phyloP scores from a whole-genome alignment of 2,888 invertebrate genomes.

The Mythimna lalbum region DNA sequence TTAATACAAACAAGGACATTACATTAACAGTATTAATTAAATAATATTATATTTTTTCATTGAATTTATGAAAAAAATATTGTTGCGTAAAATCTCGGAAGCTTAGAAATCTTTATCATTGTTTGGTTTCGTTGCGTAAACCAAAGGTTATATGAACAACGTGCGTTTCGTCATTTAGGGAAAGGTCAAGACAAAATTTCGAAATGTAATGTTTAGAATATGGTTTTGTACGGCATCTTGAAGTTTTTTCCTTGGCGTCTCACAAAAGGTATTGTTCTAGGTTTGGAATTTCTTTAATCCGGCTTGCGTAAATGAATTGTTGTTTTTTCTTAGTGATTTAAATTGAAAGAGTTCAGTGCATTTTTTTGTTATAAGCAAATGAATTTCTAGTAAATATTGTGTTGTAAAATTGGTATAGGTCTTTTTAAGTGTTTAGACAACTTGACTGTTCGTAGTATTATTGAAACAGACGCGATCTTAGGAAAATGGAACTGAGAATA shows the following conservation, averaged over 20 bases:
- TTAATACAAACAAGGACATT: too few relatives aligned
- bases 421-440: too few relatives aligned
- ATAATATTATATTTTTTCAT: too few relatives aligned
- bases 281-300: neutral
- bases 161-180: neutral
- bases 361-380: too few relatives aligned
- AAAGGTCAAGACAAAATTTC: neutral
- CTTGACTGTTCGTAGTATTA: too few relatives aligned
- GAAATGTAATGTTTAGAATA: neutral
- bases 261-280: neutral
- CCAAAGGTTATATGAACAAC: neutral
- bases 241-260: neutral
- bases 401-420: too few relatives aligned
- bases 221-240: neutral
- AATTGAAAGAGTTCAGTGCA: too few relatives aligned
- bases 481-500: too few relatives aligned
- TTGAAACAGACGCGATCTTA: too few relatives aligned
- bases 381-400: too few relatives aligned
- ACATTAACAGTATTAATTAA: too few relatives aligned
- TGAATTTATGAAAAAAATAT: neutral
- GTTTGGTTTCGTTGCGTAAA: neutral
- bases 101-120: conserved; percentile 4
- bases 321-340: neutral
- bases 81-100: neutral
- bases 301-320: neutral